Conservation (phyloP, 2,113 vertebrate species). For the Hydropotes inermis region DNA sequence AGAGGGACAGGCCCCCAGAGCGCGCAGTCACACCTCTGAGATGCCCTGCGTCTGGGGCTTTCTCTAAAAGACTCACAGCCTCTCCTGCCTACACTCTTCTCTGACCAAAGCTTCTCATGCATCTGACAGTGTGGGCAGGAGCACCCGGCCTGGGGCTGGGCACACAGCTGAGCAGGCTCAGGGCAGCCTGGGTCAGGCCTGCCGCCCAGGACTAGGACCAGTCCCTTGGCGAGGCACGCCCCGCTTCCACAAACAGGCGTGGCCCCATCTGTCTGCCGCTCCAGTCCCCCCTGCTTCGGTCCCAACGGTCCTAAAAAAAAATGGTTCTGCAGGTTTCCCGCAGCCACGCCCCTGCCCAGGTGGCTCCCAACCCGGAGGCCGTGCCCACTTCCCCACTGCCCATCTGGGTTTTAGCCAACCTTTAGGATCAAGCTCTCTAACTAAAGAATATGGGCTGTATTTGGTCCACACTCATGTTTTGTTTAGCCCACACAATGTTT, state of each 20-base stretch:
- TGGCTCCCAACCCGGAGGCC: neutral
- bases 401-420: neutral
- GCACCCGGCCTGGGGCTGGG: neutral
- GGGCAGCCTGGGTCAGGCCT: neutral
- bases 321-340: neutral
- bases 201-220: neutral
- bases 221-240: neutral
- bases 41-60: fast-evolving
- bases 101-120: neutral
- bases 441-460: neutral
- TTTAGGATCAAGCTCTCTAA: constrained; percentile 15
- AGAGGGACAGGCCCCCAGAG: neutral
- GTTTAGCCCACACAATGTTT: constrained; percentile 53
- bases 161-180: neutral
- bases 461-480: constrained; percentile 68
- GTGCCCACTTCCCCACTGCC: neutral
- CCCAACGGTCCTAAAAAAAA: neutral
- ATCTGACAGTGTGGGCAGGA: neutral
- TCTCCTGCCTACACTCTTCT: neutral
- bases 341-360: neutral
- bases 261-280: neutral
- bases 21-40: neutral
- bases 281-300: neutral
- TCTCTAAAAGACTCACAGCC: neutral
- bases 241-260: fast-evolving